Percentiles rank a stretch among this genome's conserved stretches.
Evolutionary conservation across 2,797 vertebrate species (phyloP).

Genomic region (Phrynocephalus vlangalii): DNA sequence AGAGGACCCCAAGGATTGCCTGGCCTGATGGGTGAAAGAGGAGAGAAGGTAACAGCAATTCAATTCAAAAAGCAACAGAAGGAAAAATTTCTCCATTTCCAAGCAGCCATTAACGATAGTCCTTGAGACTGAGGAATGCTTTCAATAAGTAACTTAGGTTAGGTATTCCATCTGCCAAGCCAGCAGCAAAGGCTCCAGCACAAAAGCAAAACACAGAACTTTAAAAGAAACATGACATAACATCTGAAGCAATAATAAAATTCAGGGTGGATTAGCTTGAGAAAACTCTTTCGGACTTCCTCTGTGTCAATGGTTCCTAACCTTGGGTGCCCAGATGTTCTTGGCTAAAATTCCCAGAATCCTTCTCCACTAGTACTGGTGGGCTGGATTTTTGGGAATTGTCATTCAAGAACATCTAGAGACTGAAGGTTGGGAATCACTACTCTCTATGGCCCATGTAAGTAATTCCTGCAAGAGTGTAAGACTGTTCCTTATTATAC

Average conservation of each 20-base stretch:
- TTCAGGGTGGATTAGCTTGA: not conserved
- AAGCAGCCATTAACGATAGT: not conserved
- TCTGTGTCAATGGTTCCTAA: not conserved
- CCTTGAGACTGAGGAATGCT: not conserved
- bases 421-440: too few relatives aligned
- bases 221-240: not conserved
- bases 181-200: not conserved
- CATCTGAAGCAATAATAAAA: not conserved
- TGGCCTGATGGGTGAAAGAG: constrained; percentile 84
- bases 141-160: not conserved
- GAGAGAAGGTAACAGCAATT: constrained; percentile 84
- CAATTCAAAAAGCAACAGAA: not conserved
- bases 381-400: too few relatives aligned
- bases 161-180: not conserved
- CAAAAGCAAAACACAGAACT: not conserved
- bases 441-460: not conserved
- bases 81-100: not conserved
- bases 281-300: not conserved
- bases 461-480: too few relatives aligned
- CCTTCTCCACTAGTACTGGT: too few relatives aligned
- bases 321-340: too few relatives aligned
- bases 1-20: constrained; percentile 81
- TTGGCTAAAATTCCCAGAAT: too few relatives aligned
- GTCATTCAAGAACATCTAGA: too few relatives aligned
- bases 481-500: not conserved